Base-by-base conservation (phyloP, 2,797 vertebrate genomes). In the Sternarchorhynchus goeldii region DNA sequence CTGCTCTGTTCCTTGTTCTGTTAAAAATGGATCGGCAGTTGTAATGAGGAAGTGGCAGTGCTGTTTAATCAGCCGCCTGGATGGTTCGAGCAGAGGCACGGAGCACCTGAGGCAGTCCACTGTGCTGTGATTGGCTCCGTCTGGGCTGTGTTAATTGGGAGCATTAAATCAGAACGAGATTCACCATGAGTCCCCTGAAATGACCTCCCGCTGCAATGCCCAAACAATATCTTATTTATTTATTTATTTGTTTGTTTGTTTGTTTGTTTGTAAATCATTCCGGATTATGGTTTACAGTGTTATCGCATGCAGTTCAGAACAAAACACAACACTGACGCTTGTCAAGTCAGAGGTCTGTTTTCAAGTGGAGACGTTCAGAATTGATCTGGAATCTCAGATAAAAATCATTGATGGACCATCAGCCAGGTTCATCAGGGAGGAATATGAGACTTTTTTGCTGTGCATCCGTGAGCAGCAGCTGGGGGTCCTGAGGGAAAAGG, bases 31-130 rank as follows among this genome's bases (percentile, higher is more conserved):
- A 75, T 74, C 74, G 70, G 76, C 17, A 20, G 45, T 76, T 70
- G 60, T 81, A 85, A 83, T 87, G 84, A 85, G 65, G 60, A 31
- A 76, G 73, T 56, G 78, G 41, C 53, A 66, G 67, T 66, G 57
- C 59, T 68, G 72, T 58, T 75, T 70, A 68, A 36, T 65, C 60
- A 62, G 72, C 62, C 20, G 56, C 56, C 64, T 53, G 53, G 77
- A 70, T 65, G 55, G 69, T 68, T 50, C 36, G 63, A 63, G 32
- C n/a, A 72, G 50, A 75, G 25, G 78, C 45, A 62, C 17, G 21
- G n/a, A 50, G 66, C 75, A 78, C 78, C 78, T 77, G 20, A 57
- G 69, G 76, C 68, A 62, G 32, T 76, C 41, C 0, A 1, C n/a
- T 50, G n/a, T 34, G 5, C 64, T 34, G 29, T 72, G 58, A 57